Evolutionary conservation across 2,888 invertebrate genomes (phyloP).

Genomic region (Drosophila kambysellisi): DNA sequence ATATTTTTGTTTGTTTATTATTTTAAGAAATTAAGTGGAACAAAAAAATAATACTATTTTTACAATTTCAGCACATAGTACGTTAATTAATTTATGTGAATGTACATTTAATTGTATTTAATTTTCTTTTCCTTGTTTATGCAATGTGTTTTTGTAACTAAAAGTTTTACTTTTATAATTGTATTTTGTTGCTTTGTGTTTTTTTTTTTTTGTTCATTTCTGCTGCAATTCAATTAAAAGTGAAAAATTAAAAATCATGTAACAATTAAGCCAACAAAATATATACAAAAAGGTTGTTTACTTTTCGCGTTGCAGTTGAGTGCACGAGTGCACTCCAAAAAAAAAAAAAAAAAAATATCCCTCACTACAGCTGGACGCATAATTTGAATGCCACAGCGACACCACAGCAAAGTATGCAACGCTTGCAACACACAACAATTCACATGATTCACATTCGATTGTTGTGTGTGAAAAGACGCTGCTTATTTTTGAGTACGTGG

Average conservation of each 20-base stretch:
- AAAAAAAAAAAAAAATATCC: background rate
- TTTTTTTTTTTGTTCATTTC: slow-evolving; percentile 12
- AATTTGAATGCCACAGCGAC: slow-evolving; percentile 15
- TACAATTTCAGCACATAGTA: slow-evolving; percentile 53
- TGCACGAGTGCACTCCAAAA: slow-evolving; percentile 1
- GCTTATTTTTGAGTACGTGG: background rate
- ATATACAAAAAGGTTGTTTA: slow-evolving; percentile 69
- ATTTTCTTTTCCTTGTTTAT: slow-evolving; percentile 24
- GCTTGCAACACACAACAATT: slow-evolving; percentile 12
- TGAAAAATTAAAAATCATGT: slow-evolving; percentile 35
- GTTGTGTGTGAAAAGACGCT: background rate
- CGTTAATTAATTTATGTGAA: slow-evolving; percentile 46
- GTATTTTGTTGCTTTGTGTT: slow-evolving; percentile 1
- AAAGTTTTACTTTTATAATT: slow-evolving; percentile 35
- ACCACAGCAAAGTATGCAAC: slow-evolving; percentile 26
- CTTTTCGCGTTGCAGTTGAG: slow-evolving; percentile 53
- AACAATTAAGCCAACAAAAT: slow-evolving; percentile 43
- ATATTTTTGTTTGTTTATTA: slow-evolving; percentile 2
- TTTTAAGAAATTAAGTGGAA: slow-evolving; percentile 8
- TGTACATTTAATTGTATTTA: slow-evolving; percentile 7
- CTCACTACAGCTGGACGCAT: slow-evolving; percentile 25
- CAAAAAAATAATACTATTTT: slow-evolving; percentile 27
- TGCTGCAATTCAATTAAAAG: slow-evolving; percentile 29
- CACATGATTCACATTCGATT: background rate
- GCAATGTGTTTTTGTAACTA: slow-evolving; percentile 57